These are phyloP conservation scores for Trypoxylon attenuatum DNA, from an alignment of 2,888 invertebrate genomes.

Conservation along the genomic window DNA sequence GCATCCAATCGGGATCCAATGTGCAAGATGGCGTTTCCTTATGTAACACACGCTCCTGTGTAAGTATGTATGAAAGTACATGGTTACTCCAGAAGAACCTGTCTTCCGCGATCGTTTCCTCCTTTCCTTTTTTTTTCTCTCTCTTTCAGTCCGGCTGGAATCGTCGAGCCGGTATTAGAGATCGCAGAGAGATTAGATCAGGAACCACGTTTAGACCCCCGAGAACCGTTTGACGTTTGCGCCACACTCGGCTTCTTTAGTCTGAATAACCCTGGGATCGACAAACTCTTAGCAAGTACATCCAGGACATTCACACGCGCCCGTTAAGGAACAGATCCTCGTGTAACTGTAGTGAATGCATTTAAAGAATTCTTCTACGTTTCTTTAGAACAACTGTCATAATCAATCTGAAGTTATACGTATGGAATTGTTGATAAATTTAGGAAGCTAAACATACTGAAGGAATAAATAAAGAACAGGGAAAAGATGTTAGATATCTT, in stretches of 20 bases:
- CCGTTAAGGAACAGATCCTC: too few relatives aligned
- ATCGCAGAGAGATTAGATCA: slow-evolving; percentile 32
- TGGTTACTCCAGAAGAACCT: slow-evolving; percentile 19
- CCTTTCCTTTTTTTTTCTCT: slow-evolving; percentile 11
- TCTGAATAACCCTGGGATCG: too few relatives aligned
- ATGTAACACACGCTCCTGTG: slow-evolving; percentile 28
- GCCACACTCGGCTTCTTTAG: neutral
- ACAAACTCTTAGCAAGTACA: neutral
- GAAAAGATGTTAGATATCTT: too few relatives aligned
- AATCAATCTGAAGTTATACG: too few relatives aligned
- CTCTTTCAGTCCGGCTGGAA: neutral
- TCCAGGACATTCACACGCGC: too few relatives aligned
- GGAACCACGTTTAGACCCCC: slow-evolving; percentile 13
- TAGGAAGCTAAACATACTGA: too few relatives aligned
- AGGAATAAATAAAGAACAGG: too few relatives aligned
- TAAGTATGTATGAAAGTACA: neutral
- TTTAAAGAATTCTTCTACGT: too few relatives aligned
- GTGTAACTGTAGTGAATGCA: too few relatives aligned
- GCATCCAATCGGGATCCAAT: slow-evolving; percentile 48
- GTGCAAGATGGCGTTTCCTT: slow-evolving; percentile 48
- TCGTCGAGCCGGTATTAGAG: slow-evolving; percentile 20
- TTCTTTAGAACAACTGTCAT: too few relatives aligned
- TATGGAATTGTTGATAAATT: too few relatives aligned
- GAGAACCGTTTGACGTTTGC: neutral
- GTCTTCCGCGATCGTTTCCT: slow-evolving; percentile 16